Evolutionary conservation across 2,888 invertebrate genomes (phyloP), one percentile per base, ranked within the genome.

Genomic region (Drosophila dives): DNA sequence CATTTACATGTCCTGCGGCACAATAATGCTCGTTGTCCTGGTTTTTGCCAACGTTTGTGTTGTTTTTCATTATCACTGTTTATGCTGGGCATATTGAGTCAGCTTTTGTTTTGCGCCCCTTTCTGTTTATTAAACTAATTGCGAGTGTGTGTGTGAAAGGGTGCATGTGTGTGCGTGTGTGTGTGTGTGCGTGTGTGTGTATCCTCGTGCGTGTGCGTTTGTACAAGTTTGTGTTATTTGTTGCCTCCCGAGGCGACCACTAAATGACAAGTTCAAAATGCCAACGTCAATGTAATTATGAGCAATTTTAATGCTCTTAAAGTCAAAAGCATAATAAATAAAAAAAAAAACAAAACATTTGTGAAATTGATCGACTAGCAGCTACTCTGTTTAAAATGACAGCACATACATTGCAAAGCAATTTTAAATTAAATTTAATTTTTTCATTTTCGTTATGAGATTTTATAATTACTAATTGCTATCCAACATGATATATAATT

Each of bases 1-100:
- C 89, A 90, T 86, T 86, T 86, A 90, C 86, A 86, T 90, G 90
- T 89, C 90, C 90, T 81, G 79, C 78, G 79, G 83, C 77, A 29
- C 17, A 68, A 68, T 48, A 40, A 23, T 32, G 49, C 42, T 56
- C 15, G 62, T 64, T 63, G 55, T 29, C 55, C 34, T 59, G 40
- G 64, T 54, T 53, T 62, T 62, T 79, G 73, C 61, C 56, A 67
- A 58, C 77, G 72, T 83, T 81, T 33, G 36, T 23, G 29, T 32
- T 67, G 36, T n/a, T 55, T 67, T 55, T 67, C 64, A 66, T 64
- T 79, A 64, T 60, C 68, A 67, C 67, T 86, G 81, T 86, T 83
- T 77, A 72, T 78, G 68, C 67, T 75, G 42, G 36, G 29, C 51
- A 50, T 61, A 72, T 83, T 80, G 59, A 64, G 58, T 64, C 64